Evolutionary conservation across 1,140 invertebrate genomes (phyloP), one percentile per base, ranked within the genome.

Genomic region (Drosophila takahashii): DNA sequence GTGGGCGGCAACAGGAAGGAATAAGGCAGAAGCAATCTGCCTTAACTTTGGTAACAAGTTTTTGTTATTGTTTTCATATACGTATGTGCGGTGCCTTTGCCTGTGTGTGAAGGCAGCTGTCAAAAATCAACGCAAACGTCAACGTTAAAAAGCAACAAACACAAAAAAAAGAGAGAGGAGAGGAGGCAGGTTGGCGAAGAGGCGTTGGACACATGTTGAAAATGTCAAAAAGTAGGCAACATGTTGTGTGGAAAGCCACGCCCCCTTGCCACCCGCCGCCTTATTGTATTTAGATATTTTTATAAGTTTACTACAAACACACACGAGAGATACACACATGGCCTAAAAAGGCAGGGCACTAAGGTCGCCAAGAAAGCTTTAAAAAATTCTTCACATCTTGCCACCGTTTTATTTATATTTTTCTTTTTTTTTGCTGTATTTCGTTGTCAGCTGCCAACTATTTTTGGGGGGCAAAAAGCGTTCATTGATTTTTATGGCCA

Each of bases 171-270:
- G 27, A 34, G 22, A 42, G 60, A 51, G 51, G 15, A 36, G 8
- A 29, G 26, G 26, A 65, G 54, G 41, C 27, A 51, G 51, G 22
- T 27, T 27, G 36, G 32, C 34, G 16, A 37, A 34, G 62, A 77
- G 67, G 64, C 81, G 73, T 81, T 64, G 81, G 83, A 86, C 83
- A 86, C 83, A 83, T 87, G 83, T 87, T 87, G 79, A 87, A 87
- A 87, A 89, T 89, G 83, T 87, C 83, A 87, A 87, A 87, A 87
- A 87, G 84, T 87, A 89, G 83, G 83, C 84, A 87, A 83, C 84
- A 83, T 87, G 79, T 79, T 87, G 79, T 84, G 77, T 67, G 65
- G 57, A 71, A 69, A 50, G 79, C 62, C 42, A 5, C 56, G 4
- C 6, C 41, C n/a, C 37, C 47, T 8, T 18, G 39, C 27, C 47